phyloP scores from a whole-genome alignment of 2,888 invertebrate species.

The Polylopha cassiicola region DNA sequence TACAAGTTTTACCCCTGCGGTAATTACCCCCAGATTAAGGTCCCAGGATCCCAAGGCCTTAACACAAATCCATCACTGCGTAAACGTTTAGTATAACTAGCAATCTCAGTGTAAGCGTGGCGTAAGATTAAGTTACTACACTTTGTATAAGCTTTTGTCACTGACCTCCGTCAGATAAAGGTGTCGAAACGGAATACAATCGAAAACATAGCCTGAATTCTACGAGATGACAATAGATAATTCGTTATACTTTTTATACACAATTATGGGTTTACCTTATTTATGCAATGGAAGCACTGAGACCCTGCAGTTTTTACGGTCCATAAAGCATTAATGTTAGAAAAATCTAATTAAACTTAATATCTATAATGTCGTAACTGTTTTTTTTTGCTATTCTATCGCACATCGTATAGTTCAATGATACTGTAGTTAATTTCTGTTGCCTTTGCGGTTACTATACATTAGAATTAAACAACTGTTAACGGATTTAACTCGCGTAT shows the following conservation, averaged over 20 bases:
- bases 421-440: too few species aligned
- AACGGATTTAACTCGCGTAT: too few species aligned
- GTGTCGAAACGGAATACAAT: conserved; percentile 22
- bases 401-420: too few species aligned
- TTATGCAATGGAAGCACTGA: conserved; percentile 19
- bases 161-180: conserved; percentile 16
- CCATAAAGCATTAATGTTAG: conserved; percentile 31
- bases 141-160: conserved; percentile 15
- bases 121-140: conserved; percentile 13
- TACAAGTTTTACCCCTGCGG: too few species aligned
- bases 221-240: conserved; percentile 36
- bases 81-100: too few species aligned
- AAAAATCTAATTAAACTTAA: conserved; percentile 7
- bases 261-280: conserved; percentile 19
- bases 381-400: neutral
- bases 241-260: conserved; percentile 47
- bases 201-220: conserved; percentile 36
- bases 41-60: too few species aligned
- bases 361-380: neutral
- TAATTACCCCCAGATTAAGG: too few species aligned
- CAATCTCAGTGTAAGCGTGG: neutral
- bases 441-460: too few species aligned
- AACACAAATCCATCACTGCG: too few species aligned
- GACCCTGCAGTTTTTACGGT: conserved; percentile 31
- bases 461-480: too few species aligned